Conservation (phyloP, 2,888 invertebrate species). For the Tolmerus cingulatus region DNA sequence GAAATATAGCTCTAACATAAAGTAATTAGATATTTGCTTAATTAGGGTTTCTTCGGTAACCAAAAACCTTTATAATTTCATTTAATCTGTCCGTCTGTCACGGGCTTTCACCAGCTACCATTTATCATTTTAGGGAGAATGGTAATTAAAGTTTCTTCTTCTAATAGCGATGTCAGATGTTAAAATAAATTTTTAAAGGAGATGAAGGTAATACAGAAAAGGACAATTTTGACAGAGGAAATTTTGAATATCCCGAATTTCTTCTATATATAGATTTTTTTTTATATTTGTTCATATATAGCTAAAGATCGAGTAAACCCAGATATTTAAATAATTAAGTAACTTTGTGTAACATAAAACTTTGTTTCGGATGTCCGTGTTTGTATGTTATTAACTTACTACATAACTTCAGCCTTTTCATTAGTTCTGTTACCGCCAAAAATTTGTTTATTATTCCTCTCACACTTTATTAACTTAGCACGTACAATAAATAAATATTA, state of each 20-base stretch:
- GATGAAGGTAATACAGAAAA: not conserved
- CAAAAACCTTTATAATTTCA: not conserved
- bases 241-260: not conserved
- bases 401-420: too few species aligned
- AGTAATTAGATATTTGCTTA: not conserved
- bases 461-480: too few species aligned
- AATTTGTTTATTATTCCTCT: too few species aligned
- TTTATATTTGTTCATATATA: too few species aligned
- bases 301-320: too few species aligned
- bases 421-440: too few species aligned
- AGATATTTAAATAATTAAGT: too few species aligned
- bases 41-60: not conserved
- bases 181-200: not conserved
- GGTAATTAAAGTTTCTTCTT: not conserved
- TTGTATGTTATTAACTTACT: too few species aligned
- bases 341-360: too few species aligned
- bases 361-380: too few species aligned
- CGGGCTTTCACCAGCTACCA: not conserved
- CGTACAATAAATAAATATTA: too few species aligned
- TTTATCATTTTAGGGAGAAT: not conserved
- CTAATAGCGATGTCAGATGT: not conserved
- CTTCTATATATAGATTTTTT: too few species aligned
- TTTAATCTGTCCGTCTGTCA: not conserved
- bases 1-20: not conserved
- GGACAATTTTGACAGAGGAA: not conserved